Percentiles rank a stretch among this genome's conserved stretches.
Evolutionary conservation across 2,113 vertebrate species (phyloP).

Genomic region (Gymnocephalus cernua): DNA sequence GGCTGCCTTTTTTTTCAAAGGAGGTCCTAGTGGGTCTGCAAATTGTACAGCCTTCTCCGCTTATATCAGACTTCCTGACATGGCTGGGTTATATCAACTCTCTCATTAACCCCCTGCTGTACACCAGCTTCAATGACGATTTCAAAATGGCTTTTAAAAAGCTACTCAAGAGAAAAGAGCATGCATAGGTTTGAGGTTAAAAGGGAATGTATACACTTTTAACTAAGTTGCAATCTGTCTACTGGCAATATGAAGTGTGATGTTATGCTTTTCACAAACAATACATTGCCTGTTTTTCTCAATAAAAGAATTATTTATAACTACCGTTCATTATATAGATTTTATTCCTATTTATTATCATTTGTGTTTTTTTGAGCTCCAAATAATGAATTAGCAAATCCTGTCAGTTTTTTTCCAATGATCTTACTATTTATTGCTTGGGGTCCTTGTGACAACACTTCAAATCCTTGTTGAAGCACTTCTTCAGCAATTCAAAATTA

Average conservation of each 20-base stretch:
- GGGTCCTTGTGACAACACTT: no score
- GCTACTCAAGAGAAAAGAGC: conserved; percentile 87
- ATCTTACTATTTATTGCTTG: no score
- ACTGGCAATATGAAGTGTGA: not conserved
- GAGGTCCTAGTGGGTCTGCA: conserved; percentile 89
- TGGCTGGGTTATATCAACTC: conserved; percentile 96
- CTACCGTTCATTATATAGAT: not conserved
- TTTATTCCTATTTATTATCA: not conserved
- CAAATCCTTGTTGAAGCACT: no score
- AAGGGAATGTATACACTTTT: not conserved
- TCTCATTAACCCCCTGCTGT: conserved; percentile 92
- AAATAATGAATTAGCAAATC: no score
- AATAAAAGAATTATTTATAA: not conserved
- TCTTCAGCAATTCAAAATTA: no score
- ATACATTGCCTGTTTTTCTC: not conserved
- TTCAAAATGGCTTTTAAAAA: conserved; percentile 93
- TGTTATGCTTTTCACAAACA: conserved; percentile 1
- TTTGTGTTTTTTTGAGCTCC: not conserved
- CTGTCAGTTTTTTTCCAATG: no score
- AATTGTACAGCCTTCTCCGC: conserved; percentile 83
- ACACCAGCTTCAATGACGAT: conserved; percentile 95
- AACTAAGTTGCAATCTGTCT: not conserved
- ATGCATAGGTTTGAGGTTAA: conserved; percentile 55
- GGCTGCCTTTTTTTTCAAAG: conserved; percentile 94
- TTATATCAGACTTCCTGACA: conserved; percentile 89